phyloP scores from a whole-genome alignment of 1,140 invertebrate species.

The Heterodera schachtii region DNA sequence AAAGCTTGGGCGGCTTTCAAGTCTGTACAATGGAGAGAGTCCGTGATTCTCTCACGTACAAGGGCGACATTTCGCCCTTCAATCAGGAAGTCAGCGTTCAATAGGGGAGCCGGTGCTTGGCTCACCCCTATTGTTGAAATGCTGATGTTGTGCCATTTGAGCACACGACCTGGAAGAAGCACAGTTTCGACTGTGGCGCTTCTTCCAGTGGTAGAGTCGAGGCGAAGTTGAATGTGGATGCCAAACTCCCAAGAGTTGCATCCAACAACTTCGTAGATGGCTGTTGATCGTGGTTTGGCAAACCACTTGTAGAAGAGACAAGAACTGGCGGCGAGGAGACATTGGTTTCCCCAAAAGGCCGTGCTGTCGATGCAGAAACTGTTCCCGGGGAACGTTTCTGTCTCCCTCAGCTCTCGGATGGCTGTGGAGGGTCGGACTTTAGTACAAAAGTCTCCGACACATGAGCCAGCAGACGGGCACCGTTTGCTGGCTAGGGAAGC shows the following conservation, averaged over 20 bases:
- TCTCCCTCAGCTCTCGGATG: neutral
- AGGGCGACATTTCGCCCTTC: neutral
- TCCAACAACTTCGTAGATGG: neutral
- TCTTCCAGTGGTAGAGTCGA: neutral
- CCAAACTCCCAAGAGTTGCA: constrained; percentile 2
- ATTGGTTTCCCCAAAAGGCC: neutral
- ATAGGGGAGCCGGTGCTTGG: neutral
- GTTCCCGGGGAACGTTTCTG: neutral
- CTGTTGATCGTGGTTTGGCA: neutral
- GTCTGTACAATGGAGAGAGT: neutral
- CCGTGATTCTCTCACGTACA: neutral
- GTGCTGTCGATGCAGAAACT: neutral
- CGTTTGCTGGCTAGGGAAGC: neutral
- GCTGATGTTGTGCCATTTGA: neutral
- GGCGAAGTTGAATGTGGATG: neutral
- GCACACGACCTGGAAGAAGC: neutral
- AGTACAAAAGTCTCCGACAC: neutral
- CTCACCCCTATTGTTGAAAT: too few relatives aligned
- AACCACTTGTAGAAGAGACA: neutral
- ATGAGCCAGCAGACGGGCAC: neutral
- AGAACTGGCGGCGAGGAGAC: neutral
- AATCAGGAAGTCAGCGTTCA: neutral
- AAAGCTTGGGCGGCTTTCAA: neutral
- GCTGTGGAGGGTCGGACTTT: neutral
- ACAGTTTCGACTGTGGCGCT: neutral